Percentiles rank a stretch among this genome's conserved stretches.
phyloP scores from a whole-genome alignment of 2,888 invertebrate genomes.

The Nephrotoma flavescens region DNA sequence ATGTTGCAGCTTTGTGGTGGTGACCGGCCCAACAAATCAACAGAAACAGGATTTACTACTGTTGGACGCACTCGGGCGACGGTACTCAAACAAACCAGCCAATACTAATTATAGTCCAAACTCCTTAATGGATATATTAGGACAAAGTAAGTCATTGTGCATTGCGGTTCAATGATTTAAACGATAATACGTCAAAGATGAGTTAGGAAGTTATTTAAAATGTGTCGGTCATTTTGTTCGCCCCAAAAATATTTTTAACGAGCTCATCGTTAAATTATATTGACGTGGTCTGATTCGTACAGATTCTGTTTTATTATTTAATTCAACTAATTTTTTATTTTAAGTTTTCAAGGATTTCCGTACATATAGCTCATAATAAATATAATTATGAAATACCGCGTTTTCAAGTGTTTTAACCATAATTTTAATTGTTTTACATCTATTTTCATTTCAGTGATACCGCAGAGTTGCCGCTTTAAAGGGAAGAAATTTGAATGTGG shows the following conservation, averaged over 20 bases:
- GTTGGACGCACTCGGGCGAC: slow-evolving; percentile 54
- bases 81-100: slow-evolving; percentile 26
- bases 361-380: too few relatives aligned
- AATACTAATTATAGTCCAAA: slow-evolving; percentile 38
- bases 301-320: background rate
- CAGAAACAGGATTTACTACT: slow-evolving; percentile 64
- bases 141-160: slow-evolving; percentile 50
- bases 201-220: slow-evolving; percentile 7
- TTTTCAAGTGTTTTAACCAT: background rate
- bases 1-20: background rate
- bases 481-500: slow-evolving; percentile 81
- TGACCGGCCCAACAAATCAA: slow-evolving; percentile 29
- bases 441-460: slow-evolving; percentile 57
- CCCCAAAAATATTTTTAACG: background rate
- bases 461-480: slow-evolving; percentile 72
- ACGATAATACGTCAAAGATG: background rate
- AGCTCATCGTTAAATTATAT: background rate
- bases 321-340: too few relatives aligned
- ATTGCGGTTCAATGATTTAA: background rate
- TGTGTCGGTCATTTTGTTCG: background rate
- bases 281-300: background rate
- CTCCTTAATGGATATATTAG: slow-evolving; percentile 69
- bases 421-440: background rate
- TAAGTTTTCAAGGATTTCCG: too few relatives aligned
- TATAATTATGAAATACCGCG: too few relatives aligned